These are phyloP conservation scores for Willisornis vidua DNA, from an alignment of 2,113 vertebrate species.

Conservation along the genomic window DNA sequence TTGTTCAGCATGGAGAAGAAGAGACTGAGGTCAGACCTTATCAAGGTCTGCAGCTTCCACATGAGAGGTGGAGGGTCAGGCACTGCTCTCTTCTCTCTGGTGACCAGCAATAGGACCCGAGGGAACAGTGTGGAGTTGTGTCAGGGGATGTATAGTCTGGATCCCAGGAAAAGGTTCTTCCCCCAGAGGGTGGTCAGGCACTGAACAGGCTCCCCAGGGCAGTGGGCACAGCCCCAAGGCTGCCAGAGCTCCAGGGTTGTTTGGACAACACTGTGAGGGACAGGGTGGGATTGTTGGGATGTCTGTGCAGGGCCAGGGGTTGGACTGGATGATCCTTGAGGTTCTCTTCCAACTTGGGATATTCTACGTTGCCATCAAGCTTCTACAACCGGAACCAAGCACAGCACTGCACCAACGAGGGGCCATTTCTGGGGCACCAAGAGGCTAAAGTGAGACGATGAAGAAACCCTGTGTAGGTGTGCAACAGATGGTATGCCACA, in stretches of 20 bases:
- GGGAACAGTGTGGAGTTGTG: not conserved
- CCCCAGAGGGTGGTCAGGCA: not conserved
- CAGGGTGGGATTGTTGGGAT: not conserved
- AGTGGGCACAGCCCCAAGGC: accelerated
- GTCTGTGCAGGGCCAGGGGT: not conserved
- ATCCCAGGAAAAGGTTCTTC: not conserved
- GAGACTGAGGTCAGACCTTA: not conserved
- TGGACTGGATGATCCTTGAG: not conserved
- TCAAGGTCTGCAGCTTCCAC: not conserved
- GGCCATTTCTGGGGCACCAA: not conserved
- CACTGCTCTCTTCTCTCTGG: not conserved
- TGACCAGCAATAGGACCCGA: not conserved
- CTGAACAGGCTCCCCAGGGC: not conserved
- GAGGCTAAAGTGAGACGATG: not conserved
- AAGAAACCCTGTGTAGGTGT: not conserved
- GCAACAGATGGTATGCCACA: too few relatives aligned
- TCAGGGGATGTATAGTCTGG: not conserved
- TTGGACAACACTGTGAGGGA: not conserved
- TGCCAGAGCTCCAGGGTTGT: not conserved
- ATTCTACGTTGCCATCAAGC: not conserved
- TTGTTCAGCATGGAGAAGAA: not conserved
- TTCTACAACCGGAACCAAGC: not conserved
- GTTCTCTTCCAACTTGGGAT: not conserved
- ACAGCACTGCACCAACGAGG: not conserved
- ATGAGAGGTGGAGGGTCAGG: not conserved